A percentile compares a stretch with the other conserved stretches of the same genome.
phyloP scores from a whole-genome alignment of 1,140 invertebrate genomes.

The Trichonephila clavata region DNA sequence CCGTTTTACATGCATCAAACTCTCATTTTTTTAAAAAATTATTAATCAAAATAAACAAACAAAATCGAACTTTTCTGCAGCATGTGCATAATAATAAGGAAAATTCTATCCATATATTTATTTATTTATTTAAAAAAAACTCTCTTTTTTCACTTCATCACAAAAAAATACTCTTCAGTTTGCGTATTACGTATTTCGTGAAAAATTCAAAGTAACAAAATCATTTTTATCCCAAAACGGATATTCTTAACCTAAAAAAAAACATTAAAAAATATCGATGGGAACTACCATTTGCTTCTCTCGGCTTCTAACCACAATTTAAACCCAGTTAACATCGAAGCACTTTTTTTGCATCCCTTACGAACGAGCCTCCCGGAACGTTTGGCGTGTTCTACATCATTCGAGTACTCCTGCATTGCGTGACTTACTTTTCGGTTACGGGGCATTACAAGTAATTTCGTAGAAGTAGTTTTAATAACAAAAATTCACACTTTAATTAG shows the following conservation, averaged over 20 bases:
- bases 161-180: no score
- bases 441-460: neutral
- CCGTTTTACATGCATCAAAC: no score
- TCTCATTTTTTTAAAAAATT: no score
- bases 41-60: no score
- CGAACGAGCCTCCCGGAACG: neutral
- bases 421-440: neutral
- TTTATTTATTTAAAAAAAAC: no score
- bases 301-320: neutral
- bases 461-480: slow-evolving; percentile 43
- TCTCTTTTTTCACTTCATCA: no score
- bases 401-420: neutral
- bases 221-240: neutral
- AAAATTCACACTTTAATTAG: slow-evolving; percentile 51
- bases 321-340: neutral
- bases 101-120: no score
- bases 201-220: no score
- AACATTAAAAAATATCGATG: neutral
- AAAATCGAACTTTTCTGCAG: no score
- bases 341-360: neutral
- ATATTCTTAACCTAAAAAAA: neutral
- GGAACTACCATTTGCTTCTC: neutral
- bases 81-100: no score
- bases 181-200: no score
- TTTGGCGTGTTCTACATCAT: slow-evolving; percentile 3